phyloP scores from a whole-genome alignment of 1,140 invertebrate species.

The Harlomillsia oculata region DNA sequence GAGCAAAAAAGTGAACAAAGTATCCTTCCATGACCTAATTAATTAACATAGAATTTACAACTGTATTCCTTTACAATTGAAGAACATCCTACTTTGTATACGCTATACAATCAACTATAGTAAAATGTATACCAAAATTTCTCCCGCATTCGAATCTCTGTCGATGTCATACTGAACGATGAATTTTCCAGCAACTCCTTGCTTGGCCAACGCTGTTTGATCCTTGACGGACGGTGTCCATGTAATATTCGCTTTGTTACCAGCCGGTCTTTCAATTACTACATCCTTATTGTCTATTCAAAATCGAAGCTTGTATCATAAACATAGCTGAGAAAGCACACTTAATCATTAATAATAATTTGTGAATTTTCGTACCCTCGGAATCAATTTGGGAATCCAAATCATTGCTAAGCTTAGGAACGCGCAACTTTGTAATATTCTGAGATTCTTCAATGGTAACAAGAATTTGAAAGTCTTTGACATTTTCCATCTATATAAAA shows the following conservation, averaged over 20 bases:
- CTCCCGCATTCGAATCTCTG: slow-evolving; percentile 43
- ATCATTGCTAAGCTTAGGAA: slow-evolving; percentile 52
- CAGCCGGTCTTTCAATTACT: slow-evolving; percentile 22
- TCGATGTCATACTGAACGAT: slow-evolving; percentile 55
- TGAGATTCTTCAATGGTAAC: slow-evolving; percentile 50
- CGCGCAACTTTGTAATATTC: slow-evolving; percentile 47
- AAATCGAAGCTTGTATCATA: too few species aligned
- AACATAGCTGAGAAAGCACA: too few species aligned
- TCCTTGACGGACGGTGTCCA: slow-evolving; percentile 46
- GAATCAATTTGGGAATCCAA: slow-evolving; percentile 43
- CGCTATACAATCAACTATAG: too few species aligned
- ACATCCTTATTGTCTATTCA: slow-evolving; percentile 30
- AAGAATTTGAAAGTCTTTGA: slow-evolving; percentile 45
- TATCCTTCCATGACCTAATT: slow-evolving; percentile 61
- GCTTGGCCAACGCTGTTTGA: slow-evolving; percentile 41
- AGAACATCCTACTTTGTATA: too few species aligned
- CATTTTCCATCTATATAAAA: too few species aligned
- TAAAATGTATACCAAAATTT: slow-evolving; percentile 52
- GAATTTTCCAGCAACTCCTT: slow-evolving; percentile 51
- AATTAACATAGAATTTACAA: too few species aligned
- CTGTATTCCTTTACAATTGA: too few species aligned
- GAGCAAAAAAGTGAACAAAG: slow-evolving; percentile 66
- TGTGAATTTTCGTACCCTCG: slow-evolving; percentile 36
- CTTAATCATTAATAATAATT: too few species aligned
- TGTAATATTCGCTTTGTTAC: slow-evolving; percentile 32